Evolutionary conservation across 1,140 invertebrate species (phyloP), one percentile per base, ranked within the genome.

Genomic region (Condylostylus longicornis): DNA sequence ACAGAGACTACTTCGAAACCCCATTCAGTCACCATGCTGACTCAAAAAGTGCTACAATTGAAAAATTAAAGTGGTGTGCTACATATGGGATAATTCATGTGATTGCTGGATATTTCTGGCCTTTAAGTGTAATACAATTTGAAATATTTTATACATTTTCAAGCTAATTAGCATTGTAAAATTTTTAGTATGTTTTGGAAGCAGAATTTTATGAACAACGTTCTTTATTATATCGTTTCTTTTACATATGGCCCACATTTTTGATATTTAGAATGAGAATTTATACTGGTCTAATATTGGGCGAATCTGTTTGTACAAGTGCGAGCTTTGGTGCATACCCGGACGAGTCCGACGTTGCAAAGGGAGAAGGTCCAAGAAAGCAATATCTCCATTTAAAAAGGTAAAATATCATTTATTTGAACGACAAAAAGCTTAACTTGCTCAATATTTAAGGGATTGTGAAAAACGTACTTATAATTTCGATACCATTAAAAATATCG

Each of bases 261-360:
- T 74, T 84, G 18, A 75, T 74, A 33, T 94, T 95, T 60, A 74
- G 89, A 6, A 79, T 85, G 61, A 69, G 91, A 37, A 79, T 98
- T 33, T 96, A 91, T 52, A 74, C 77, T 17, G 91, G 87, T 0
- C 81, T 95, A 69, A 74, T 80, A 2, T 54, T 96, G n/a, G 82
- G 89, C 1, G 90, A 96, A 61, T 85, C 82, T 58, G 79, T 85
- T n/a, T 94, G 88, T 53, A 85, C 86, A 13, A 79, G 82, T 55
- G 77, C 82, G 14, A 87, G 87, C 1, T 64, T 96, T 4, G 93
- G 93, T 7, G 84, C 82, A 4, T 97, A 96, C 65, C 93, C 91
- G 0, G 65, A 64, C 1, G 62, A 65, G 10, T 70, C 74, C 2
- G 68, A 75, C 35, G 70, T 83, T 12, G 70, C 70, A 45, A 69